Evolutionary conservation across 2,888 invertebrate genomes (phyloP).

Genomic region (Euphydryas editha): DNA sequence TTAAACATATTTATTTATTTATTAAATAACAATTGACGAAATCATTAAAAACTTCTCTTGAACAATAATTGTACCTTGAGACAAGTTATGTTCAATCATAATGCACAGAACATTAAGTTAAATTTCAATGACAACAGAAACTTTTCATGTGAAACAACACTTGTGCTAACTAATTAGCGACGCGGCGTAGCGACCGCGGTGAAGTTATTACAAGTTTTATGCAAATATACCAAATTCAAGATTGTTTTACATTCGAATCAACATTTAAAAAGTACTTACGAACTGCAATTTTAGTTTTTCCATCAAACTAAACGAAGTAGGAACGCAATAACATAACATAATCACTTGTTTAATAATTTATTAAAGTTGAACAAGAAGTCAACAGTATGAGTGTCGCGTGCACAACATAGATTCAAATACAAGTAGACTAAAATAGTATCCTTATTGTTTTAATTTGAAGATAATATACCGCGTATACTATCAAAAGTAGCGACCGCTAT

Average conservation of each 20-base stretch:
- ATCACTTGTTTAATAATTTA: too few relatives aligned
- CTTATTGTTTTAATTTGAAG: too few relatives aligned
- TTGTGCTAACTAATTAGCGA: slow-evolving; percentile 25
- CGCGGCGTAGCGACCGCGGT: slow-evolving; percentile 7
- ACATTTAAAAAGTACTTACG: not conserved
- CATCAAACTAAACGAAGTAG: not conserved
- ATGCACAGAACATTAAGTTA: not conserved
- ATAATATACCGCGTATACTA: too few relatives aligned
- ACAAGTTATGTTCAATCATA: not conserved
- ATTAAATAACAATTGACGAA: not conserved
- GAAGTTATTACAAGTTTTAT: not conserved
- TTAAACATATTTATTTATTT: too few relatives aligned
- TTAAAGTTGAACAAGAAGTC: not conserved
- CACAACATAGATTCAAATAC: too few relatives aligned
- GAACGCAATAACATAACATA: not conserved
- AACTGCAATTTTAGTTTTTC: not conserved
- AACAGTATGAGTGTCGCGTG: not conserved
- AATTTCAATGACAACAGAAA: not conserved
- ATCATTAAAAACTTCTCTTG: not conserved
- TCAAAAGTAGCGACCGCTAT: too few relatives aligned
- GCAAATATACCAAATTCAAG: slow-evolving; percentile 2
- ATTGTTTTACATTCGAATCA: slow-evolving; percentile 4
- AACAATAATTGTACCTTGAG: not conserved
- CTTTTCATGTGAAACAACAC: slow-evolving; percentile 11
- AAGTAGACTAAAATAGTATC: too few relatives aligned